Percentiles rank a stretch among this genome's conserved stretches.
Conservation (phyloP, 2,797 vertebrate species). For the Ceyx erithaca region DNA sequence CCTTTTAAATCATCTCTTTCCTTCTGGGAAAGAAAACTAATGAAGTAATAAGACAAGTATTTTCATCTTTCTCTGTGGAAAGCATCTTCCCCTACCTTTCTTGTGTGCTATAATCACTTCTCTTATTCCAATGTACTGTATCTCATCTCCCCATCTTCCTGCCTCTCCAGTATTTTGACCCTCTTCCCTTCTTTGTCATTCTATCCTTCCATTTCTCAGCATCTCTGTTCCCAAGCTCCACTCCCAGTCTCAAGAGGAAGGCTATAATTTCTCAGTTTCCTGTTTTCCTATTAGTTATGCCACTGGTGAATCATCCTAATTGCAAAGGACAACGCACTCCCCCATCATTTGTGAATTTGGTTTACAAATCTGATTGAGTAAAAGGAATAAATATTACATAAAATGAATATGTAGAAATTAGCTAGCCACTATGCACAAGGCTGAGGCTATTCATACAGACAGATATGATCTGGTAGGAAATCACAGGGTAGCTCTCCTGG, state of each 20-base stretch:
- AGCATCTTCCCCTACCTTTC: background rate
- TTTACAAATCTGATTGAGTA: conserved; percentile 34
- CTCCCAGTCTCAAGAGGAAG: background rate
- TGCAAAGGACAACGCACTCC: conserved; percentile 8
- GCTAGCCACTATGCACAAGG: background rate
- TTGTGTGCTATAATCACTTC: background rate
- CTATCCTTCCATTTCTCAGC: background rate
- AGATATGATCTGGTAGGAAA: background rate
- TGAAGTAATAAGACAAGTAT: no score
- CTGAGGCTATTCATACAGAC: background rate
- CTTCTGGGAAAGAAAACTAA: background rate
- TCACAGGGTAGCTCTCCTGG: background rate
- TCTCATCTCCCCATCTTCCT: background rate
- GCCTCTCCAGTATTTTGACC: background rate
- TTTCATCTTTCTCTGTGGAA: background rate
- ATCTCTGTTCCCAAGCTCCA: background rate
- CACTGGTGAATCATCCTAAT: conserved; percentile 48
- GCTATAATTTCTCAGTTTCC: conserved; percentile 14
- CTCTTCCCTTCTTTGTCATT: background rate
- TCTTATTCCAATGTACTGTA: background rate
- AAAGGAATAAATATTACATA: background rate
- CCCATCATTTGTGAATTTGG: conserved; percentile 42
- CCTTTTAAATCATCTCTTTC: background rate
- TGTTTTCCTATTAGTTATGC: background rate
- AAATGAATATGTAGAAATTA: conserved; percentile 6